Evolutionary conservation across 2,888 invertebrate genomes (phyloP), one percentile per base, ranked within the genome.

Genomic region (Lottia gigantea): DNA sequence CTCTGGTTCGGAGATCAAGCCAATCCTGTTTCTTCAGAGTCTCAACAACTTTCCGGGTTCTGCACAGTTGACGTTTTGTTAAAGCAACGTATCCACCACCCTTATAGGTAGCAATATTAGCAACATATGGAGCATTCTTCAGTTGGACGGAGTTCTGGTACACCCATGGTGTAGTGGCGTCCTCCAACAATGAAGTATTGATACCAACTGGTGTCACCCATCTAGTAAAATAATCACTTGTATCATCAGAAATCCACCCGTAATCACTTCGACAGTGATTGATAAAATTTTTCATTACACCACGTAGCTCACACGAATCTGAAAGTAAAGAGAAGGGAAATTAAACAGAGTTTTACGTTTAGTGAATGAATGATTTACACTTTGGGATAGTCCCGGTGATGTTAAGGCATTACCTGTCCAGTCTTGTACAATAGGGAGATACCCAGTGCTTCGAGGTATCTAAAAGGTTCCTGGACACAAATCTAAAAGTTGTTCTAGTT

Each of bases 1-100:
- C 90, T 66, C 91, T 78, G 0, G 91, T 90, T 64, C 85, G 75
- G 61, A 84, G 78, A 76, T 91, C 90, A 55, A 90, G 82, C 90
- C 90, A 90, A 67, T 86, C 81, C 45, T 80, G 47, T 1, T 82
- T 75, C 73, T 89, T 82, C 47, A 90, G 80, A 8, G 83, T 77
- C 2, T 79, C 76, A 55, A 91, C 75, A 26, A 84, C 81, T 23
- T 81, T 77, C 63, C 78, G 73, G 0, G 90, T 83, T 25, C 85
- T 77, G 11, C 80, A 80, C 46, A 77, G 83, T 68, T 78, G 79
- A n/a, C 87, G 74, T 64, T 82, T 82, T 71, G 87, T 85, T 66
- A 82, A 82, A 45, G 83, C 77, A 25, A 83, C 84, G 75, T 87
- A 88, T 19, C 88, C 88, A 26, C 88, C 88, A 2, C 88, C 88